phyloP scores from a whole-genome alignment of 2,888 invertebrate genomes.

The Candidula unifasciata region DNA sequence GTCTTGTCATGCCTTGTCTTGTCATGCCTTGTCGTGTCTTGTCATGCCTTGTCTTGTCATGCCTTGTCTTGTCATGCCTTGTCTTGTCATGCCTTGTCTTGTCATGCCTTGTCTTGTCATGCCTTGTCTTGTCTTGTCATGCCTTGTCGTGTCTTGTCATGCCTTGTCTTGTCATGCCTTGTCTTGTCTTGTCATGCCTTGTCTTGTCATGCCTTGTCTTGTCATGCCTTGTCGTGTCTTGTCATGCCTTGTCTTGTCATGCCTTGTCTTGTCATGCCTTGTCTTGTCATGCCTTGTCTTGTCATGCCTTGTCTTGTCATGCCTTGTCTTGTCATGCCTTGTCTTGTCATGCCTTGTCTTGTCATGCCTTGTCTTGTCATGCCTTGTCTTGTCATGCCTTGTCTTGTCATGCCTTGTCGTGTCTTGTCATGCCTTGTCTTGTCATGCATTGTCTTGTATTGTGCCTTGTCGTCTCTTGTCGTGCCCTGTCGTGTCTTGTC shows the following conservation, averaged over 20 bases:
- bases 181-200: slow-evolving; percentile 41
- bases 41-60: neutral
- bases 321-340: slow-evolving; percentile 25
- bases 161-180: slow-evolving; percentile 39
- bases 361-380: slow-evolving; percentile 16
- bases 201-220: slow-evolving; percentile 43
- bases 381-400: slow-evolving; percentile 17
- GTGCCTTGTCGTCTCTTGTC: no score
- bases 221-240: slow-evolving; percentile 38
- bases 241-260: slow-evolving; percentile 41
- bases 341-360: slow-evolving; percentile 16
- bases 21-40: neutral
- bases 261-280: slow-evolving; percentile 36
- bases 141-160: slow-evolving; percentile 34
- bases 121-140: slow-evolving; percentile 34
- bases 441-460: no score
- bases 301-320: slow-evolving; percentile 27
- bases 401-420: slow-evolving; percentile 17
- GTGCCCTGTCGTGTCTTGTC: no score
- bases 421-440: neutral
- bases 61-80: neutral
- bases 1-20: neutral
- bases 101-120: slow-evolving; percentile 2
- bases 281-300: slow-evolving; percentile 25
- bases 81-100: neutral